Conservation (phyloP, 1,140 invertebrate species). For the Halesus radiatus region DNA sequence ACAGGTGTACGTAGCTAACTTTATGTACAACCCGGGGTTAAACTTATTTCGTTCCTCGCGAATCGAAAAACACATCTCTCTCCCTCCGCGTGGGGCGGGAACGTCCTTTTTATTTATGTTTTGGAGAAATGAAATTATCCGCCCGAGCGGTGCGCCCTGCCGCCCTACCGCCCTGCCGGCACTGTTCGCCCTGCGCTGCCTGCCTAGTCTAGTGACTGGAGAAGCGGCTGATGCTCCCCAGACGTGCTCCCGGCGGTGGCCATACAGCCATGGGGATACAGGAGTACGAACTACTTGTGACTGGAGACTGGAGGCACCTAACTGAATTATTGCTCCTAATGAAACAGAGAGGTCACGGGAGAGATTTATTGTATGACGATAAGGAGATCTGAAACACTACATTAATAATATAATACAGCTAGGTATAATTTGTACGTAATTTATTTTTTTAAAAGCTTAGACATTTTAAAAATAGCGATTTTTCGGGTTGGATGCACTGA, state of each 20-base stretch:
- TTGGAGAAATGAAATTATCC: constrained; percentile 54
- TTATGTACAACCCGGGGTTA: constrained; percentile 54
- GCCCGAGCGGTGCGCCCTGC: not conserved
- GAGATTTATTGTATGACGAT: no score
- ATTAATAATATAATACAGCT: no score
- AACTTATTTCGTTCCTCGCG: constrained; percentile 51
- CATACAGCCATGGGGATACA: not conserved
- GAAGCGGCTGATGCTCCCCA: not conserved
- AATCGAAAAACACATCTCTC: constrained; percentile 49
- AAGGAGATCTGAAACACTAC: no score
- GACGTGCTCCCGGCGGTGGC: not conserved
- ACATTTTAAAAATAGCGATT: no score
- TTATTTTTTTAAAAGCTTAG: no score
- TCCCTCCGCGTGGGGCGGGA: not conserved
- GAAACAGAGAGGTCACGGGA: no score
- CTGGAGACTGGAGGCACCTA: not conserved
- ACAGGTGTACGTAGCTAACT: constrained; percentile 56
- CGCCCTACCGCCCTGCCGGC: not conserved
- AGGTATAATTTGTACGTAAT: no score
- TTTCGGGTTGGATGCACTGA: no score
- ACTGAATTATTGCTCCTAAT: not conserved
- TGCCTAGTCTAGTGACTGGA: not conserved
- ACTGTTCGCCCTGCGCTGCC: not conserved
- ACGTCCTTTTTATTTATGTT: constrained; percentile 53
- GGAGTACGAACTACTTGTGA: not conserved